phyloP scores from a whole-genome alignment of 2,797 vertebrate species.

The Falco naumanni region DNA sequence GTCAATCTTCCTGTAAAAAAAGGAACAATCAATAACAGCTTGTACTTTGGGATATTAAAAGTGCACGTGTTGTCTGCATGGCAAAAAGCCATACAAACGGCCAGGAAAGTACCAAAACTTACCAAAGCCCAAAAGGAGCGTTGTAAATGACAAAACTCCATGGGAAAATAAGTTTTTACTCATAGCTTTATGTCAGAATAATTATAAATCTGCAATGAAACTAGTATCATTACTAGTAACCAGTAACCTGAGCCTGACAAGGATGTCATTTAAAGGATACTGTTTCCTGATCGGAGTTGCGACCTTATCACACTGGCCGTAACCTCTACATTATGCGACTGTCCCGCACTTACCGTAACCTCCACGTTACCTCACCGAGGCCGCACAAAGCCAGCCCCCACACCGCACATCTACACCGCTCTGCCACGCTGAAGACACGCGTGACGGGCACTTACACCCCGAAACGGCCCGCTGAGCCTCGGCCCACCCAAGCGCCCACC shows the following conservation, averaged over 20 bases:
- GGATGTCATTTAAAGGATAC: not conserved
- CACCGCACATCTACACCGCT: accelerated
- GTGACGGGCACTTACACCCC: accelerated
- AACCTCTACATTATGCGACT: accelerated
- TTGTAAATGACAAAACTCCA: not conserved
- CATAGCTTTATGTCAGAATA: not conserved
- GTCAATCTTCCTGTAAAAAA: not conserved
- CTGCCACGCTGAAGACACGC: accelerated
- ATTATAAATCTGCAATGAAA: not conserved
- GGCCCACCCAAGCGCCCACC: not conserved
- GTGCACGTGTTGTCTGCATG: accelerated
- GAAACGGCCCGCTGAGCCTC: not conserved
- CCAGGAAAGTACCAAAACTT: not conserved
- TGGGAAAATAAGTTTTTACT: not conserved
- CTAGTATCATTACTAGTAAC: too few relatives aligned
- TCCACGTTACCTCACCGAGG: accelerated
- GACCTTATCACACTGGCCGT: not conserved
- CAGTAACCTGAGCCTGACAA: not conserved
- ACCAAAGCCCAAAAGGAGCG: not conserved
- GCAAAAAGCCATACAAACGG: not conserved
- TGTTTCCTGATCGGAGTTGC: not conserved
- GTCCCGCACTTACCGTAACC: not conserved
- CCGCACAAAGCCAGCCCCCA: accelerated
- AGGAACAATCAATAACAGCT: not conserved
- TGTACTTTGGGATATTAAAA: not conserved